Conservation (phyloP, 2,888 invertebrate genomes). For the Hesperia comma region DNA sequence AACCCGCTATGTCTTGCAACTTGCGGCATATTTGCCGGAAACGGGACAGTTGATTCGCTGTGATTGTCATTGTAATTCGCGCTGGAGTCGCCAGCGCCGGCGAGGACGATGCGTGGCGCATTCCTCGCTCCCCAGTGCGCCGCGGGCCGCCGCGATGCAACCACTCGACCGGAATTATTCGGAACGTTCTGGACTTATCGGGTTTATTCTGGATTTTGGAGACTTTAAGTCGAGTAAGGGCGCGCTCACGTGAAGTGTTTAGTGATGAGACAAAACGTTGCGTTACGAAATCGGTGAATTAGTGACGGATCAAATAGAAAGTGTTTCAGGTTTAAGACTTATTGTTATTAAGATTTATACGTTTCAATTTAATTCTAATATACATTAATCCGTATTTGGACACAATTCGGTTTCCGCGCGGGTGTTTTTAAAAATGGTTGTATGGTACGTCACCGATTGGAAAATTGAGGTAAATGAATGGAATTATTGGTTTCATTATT, state of each 20-base stretch:
- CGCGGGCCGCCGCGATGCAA: conserved; percentile 18
- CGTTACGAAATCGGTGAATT: neutral
- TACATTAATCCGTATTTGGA: neutral
- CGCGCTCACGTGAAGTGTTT: too few species aligned
- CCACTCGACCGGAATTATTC: neutral
- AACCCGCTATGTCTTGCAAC: conserved; percentile 38
- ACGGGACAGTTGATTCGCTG: conserved; percentile 57
- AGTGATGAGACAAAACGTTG: too few species aligned
- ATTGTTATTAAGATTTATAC: neutral
- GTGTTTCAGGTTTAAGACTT: too few species aligned
- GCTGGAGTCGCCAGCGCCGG: conserved; percentile 34
- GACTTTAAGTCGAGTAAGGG: too few species aligned
- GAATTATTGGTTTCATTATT: conserved; percentile 13
- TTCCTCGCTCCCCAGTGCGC: neutral
- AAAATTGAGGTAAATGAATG: conserved; percentile 53
- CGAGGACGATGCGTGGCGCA: conserved; percentile 36
- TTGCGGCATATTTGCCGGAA: conserved; percentile 58
- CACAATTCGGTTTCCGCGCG: neutral
- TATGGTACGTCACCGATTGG: conserved; percentile 60
- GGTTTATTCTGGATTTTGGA: neutral
- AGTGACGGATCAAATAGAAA: neutral
- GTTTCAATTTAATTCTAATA: neutral
- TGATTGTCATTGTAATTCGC: conserved; percentile 74
- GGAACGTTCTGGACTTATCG: neutral
- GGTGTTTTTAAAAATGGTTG: conserved; percentile 55